These are phyloP conservation scores for Reticulitermes lucifugus DNA, from an alignment of 2,888 invertebrate genomes.

Conservation along the genomic window DNA sequence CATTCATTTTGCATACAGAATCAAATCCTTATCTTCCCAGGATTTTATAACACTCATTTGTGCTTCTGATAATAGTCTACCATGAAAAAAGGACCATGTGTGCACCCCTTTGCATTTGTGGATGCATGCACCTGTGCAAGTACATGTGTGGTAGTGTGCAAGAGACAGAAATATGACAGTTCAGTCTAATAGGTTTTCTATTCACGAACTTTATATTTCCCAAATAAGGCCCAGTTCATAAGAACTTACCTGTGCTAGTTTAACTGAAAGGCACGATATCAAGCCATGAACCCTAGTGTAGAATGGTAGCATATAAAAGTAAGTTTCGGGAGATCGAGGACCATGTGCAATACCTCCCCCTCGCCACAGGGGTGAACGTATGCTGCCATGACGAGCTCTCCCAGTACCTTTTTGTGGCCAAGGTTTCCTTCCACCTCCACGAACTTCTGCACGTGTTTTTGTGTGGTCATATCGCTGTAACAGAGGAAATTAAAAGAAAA, in stretches of 20 bases:
- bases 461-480: slow-evolving; percentile 77
- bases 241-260: slow-evolving; percentile 77
- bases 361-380: slow-evolving; percentile 87
- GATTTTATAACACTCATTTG: no score
- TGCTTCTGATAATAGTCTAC: no score
- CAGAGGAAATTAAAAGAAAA: slow-evolving; percentile 18
- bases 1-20: no score
- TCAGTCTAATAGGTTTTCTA: no score
- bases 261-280: slow-evolving; percentile 85
- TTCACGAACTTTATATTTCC: no score
- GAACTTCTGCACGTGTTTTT: slow-evolving; percentile 85
- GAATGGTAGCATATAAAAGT: slow-evolving; percentile 95
- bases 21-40: no score
- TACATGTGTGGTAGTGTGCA: no score
- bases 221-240: background rate
- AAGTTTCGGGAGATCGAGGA: slow-evolving; percentile 89
- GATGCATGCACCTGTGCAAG: no score
- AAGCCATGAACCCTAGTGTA: slow-evolving; percentile 82
- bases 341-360: slow-evolving; percentile 91
- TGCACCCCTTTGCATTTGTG: no score
- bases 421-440: slow-evolving; percentile 92
- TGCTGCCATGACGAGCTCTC: slow-evolving; percentile 91
- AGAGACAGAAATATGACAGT: no score
- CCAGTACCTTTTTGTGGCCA: slow-evolving; percentile 98
- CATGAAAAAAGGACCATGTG: no score